phyloP scores from a whole-genome alignment of 2,797 vertebrate species.

The Premnoplex brunnescens region DNA sequence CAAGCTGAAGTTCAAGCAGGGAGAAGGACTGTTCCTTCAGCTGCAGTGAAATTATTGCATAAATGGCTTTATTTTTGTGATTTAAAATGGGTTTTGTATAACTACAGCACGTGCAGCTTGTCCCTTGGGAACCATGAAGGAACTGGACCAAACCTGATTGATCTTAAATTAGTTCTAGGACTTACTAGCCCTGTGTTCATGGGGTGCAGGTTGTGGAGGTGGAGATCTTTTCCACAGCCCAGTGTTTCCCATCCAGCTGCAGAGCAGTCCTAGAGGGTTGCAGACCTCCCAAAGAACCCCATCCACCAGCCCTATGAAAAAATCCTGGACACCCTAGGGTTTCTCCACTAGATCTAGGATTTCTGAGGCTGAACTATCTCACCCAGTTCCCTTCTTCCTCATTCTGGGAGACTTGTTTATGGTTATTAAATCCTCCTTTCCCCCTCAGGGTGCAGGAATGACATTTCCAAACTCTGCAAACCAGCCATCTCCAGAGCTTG shows the following conservation, averaged over 20 bases:
- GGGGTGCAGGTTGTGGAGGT: background rate
- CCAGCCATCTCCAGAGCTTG: background rate
- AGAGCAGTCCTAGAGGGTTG: background rate
- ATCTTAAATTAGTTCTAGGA: background rate
- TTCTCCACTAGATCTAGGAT: background rate
- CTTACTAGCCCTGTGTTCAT: background rate
- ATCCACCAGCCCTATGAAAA: background rate
- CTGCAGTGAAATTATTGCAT: background rate
- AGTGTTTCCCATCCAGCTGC: background rate
- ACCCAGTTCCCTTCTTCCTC: background rate
- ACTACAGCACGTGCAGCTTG: background rate
- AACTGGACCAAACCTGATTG: background rate
- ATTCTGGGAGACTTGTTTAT: background rate
- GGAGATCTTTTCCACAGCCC: background rate
- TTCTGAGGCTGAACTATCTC: background rate
- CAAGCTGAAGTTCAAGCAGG: background rate
- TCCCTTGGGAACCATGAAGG: background rate
- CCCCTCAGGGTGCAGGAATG: background rate
- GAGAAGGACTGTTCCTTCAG: background rate
- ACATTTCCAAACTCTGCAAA: background rate
- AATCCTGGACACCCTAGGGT: fast-evolving
- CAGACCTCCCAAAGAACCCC: background rate
- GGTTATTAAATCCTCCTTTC: background rate
- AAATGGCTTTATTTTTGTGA: background rate
- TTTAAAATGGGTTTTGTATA: background rate